phyloP scores from a whole-genome alignment of 2,113 vertebrate genomes.

The Syngnathus scovelli region DNA sequence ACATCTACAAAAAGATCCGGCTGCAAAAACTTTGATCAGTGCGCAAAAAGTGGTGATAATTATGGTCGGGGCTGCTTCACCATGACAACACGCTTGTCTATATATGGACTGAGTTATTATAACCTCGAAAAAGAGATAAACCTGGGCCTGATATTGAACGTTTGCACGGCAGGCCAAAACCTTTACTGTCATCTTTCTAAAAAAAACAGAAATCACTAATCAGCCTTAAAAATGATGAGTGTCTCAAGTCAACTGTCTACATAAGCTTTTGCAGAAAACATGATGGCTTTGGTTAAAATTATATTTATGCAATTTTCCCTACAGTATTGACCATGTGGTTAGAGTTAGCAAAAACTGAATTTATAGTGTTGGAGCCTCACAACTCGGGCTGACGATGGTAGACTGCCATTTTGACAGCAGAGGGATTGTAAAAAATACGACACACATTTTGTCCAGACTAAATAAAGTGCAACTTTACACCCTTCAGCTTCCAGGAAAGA shows the following conservation, averaged over 20 bases:
- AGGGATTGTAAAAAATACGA: neutral
- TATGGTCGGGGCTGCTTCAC: neutral
- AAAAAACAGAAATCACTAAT: neutral
- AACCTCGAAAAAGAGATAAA: neutral
- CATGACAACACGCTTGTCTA: neutral
- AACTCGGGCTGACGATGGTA: neutral
- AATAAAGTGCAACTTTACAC: conserved; percentile 8
- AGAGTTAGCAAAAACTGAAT: neutral
- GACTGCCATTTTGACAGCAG: neutral
- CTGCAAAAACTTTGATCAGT: neutral
- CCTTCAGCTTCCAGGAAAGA: neutral
- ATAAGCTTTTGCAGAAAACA: neutral
- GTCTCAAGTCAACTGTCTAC: neutral
- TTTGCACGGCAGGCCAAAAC: neutral
- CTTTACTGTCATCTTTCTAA: neutral
- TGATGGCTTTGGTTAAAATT: neutral
- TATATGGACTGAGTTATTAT: neutral
- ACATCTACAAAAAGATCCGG: neutral
- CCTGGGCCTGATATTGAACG: neutral
- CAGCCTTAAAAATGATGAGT: neutral
- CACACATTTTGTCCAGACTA: conserved; percentile 6
- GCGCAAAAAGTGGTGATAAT: neutral
- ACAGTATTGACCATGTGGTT: neutral
- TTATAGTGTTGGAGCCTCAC: neutral
- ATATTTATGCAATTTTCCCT: neutral